Base-by-base conservation (phyloP, 2,797 vertebrate species). In the Mormyrus proboscirostris region DNA sequence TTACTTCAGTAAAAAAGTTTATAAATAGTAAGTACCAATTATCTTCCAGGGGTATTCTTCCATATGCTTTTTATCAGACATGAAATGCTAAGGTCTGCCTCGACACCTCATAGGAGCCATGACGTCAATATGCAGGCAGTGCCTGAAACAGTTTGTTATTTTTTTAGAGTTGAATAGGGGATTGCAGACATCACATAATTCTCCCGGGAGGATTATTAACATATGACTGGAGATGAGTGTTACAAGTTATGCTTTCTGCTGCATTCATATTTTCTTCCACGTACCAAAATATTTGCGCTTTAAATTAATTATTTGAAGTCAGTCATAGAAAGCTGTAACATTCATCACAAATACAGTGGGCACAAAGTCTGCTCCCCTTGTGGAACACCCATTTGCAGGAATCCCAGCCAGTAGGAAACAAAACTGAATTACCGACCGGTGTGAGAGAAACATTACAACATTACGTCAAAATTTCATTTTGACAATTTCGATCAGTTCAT, bases 401-500 rank as follows among this genome's bases (percentile, higher is more conserved):
- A 88, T 38, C 7, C 82, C 88, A 53, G 88, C 19, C 86, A 0
- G 0, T 62, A 25, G 79, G 59, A 87, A 33, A 51, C 8, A 5
- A 91, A 95, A 93, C 94, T 93, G 91, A 88, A 47, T 19, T 59
- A 94, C 57, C 88, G 88, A 93, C 93, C 95, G 94, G 94, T 90
- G 91, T 0, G 94, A 50, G 16, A 9, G 57, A 14, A 76, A 44
- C 19, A 53, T 65, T 59, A n/a, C 14, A 50, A 53, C 29, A 55
- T 57, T 9, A 76, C 0, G n/a, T 44, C 29, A 87, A 22, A 33
- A 33, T 85, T 73, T 65, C 6, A 33, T 7, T 51, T 53, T 29
- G 38, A 50, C 50, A 29, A 6, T 38, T 44, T 65, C 10, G 49
- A 87, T 55, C 0, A 38, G 9, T 44, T 47, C 19, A 86, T 86